phyloP scores from a whole-genome alignment of 2,113 vertebrate genomes.

The Pterocles orientalis region DNA sequence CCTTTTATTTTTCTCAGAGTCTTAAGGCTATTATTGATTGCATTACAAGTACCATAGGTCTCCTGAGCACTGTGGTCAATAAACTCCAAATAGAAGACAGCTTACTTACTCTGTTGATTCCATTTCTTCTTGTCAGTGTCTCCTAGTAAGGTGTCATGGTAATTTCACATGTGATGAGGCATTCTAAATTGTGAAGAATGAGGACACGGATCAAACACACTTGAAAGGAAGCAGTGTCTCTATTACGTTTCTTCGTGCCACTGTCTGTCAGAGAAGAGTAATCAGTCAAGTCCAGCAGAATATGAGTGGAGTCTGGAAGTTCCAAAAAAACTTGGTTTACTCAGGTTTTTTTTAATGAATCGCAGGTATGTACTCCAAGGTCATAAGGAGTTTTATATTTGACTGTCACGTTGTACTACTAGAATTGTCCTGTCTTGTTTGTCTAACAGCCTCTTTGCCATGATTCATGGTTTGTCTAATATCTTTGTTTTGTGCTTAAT shows the following conservation, averaged over 20 bases:
- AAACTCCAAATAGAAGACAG: not conserved
- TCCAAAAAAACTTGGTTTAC: not conserved
- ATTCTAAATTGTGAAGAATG: not conserved
- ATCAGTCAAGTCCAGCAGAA: accelerated
- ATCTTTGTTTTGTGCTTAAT: not conserved
- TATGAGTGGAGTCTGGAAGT: not conserved
- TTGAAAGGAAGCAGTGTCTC: not conserved
- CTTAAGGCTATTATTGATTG: not conserved
- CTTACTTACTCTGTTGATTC: not conserved
- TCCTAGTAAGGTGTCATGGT: not conserved
- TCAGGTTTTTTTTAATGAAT: not conserved
- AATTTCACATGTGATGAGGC: not conserved
- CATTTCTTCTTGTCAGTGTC: not conserved
- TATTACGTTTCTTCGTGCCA: not conserved
- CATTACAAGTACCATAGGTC: not conserved
- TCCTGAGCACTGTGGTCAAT: not conserved
- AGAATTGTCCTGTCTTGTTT: not conserved
- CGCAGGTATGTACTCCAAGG: accelerated
- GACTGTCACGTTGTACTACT: too few relatives aligned
- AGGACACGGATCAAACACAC: not conserved
- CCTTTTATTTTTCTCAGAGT: not conserved
- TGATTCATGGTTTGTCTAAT: not conserved
- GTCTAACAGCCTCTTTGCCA: not conserved
- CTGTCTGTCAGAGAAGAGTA: not conserved
- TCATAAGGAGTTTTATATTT: not conserved